These are phyloP conservation scores for Xestia rhomboidea DNA, from an alignment of 2,888 invertebrate species.

Conservation along the genomic window DNA sequence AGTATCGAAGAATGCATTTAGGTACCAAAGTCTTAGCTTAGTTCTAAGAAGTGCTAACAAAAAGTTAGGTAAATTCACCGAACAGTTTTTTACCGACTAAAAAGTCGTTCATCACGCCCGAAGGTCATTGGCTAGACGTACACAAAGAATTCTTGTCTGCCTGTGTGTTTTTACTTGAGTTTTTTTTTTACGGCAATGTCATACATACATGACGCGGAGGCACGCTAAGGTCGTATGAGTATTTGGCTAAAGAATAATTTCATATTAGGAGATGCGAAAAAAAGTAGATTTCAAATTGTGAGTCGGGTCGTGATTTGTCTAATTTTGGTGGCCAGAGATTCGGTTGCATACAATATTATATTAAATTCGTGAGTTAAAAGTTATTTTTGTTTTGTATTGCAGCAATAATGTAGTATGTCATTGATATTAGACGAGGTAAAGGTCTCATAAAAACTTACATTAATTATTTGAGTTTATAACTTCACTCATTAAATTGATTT, in stretches of 20 bases:
- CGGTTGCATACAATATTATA: constrained; percentile 37
- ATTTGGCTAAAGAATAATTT: constrained; percentile 82
- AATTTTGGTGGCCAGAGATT: constrained; percentile 63
- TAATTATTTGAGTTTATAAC: constrained; percentile 31
- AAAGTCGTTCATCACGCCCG: constrained; percentile 87
- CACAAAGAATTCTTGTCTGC: constrained; percentile 89
- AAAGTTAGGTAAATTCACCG: constrained; percentile 90
- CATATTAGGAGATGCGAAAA: constrained; percentile 80
- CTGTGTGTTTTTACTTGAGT: constrained; percentile 82
- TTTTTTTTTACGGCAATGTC: constrained; percentile 87
- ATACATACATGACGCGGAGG: constrained; percentile 84
- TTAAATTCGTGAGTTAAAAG: constrained; percentile 37
- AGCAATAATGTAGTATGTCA: constrained; percentile 11
- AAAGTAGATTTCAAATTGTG: constrained; percentile 70
- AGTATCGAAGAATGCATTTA: constrained; percentile 76
- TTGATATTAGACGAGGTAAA: constrained; percentile 12
- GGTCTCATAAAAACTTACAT: constrained; percentile 7
- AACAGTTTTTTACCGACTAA: constrained; percentile 86
- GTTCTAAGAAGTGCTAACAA: constrained; percentile 86
- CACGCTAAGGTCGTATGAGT: constrained; percentile 86
- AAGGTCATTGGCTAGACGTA: constrained; percentile 88
- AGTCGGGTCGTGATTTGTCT: constrained; percentile 70
- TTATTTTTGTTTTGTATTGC: constrained; percentile 32
- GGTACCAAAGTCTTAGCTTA: constrained; percentile 75
- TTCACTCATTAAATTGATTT: constrained; percentile 33